Conservation (phyloP, 2,888 invertebrate genomes). For the Volucella bombylans region DNA sequence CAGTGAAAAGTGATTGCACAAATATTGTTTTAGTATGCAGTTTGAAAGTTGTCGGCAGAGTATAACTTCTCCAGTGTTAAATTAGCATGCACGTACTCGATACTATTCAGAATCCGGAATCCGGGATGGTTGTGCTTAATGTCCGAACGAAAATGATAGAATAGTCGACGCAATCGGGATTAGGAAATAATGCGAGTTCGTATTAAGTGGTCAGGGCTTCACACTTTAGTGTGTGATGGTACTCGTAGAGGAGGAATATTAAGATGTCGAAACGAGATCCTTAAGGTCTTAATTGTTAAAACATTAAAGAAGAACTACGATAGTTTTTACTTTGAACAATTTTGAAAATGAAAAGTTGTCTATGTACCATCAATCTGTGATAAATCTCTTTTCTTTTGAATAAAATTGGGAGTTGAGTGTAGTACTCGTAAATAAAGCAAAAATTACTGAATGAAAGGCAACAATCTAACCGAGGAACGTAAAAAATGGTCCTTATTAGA, state of each 20-base stretch:
- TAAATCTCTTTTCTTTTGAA: too few species aligned
- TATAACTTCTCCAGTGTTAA: conserved; percentile 57
- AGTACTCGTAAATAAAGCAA: too few species aligned
- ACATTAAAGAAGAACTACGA: too few species aligned
- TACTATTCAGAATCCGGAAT: conserved; percentile 36
- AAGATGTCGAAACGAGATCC: too few species aligned
- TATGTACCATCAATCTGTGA: too few species aligned
- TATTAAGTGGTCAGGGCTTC: conserved; percentile 53
- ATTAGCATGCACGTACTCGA: conserved; percentile 58
- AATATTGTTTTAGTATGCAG: conserved; percentile 72
- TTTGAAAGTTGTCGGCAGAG: conserved; percentile 64
- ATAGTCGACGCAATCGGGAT: conserved; percentile 44
- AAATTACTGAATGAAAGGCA: too few species aligned
- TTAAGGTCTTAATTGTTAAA: too few species aligned
- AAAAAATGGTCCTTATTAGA: too few species aligned
- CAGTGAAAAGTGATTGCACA: conserved; percentile 69
- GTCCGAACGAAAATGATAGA: conserved; percentile 28
- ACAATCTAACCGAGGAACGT: too few species aligned
- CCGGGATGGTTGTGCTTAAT: conserved; percentile 12
- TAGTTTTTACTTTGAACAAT: too few species aligned
- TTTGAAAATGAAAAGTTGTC: too few species aligned
- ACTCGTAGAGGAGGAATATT: not conserved
- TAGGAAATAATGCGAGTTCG: conserved; percentile 52
- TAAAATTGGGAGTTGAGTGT: too few species aligned
- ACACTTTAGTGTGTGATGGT: conserved; percentile 2